These are phyloP conservation scores for Megaleporinus macrocephalus DNA, from an alignment of 2,113 vertebrate genomes.

Conservation along the genomic window DNA sequence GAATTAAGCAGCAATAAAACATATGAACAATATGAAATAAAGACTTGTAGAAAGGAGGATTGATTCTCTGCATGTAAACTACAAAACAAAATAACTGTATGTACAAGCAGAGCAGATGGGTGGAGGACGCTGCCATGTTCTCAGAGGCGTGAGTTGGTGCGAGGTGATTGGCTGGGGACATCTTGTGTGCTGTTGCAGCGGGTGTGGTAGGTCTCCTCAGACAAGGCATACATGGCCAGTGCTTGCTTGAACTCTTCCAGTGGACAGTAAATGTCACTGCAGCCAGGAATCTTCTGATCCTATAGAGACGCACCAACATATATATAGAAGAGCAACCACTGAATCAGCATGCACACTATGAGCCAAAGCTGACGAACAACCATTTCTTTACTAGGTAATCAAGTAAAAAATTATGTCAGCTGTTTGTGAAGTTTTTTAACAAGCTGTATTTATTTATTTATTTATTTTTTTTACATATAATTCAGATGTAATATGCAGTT, in stretches of 20 bases:
- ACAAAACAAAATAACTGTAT: background rate
- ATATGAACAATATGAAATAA: background rate
- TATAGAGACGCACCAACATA: slow-evolving; percentile 60
- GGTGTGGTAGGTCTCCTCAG: slow-evolving; percentile 74
- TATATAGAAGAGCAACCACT: background rate
- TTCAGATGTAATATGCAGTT: no score
- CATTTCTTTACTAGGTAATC: no score
- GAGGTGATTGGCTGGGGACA: slow-evolving; percentile 45
- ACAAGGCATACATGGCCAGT: slow-evolving; percentile 76
- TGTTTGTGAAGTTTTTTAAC: no score
- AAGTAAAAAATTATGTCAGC: no score
- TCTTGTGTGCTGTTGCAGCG: slow-evolving; percentile 76
- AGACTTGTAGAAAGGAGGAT: background rate
- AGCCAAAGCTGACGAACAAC: no score
- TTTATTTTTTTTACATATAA: no score
- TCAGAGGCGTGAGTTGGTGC: slow-evolving; percentile 8
- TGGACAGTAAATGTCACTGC: slow-evolving; percentile 85
- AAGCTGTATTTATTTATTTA: no score
- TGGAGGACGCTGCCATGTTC: slow-evolving; percentile 1
- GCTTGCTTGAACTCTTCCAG: slow-evolving; percentile 84
- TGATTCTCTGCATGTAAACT: background rate
- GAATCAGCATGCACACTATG: background rate
- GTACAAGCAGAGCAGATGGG: background rate
- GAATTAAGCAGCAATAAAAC: background rate
- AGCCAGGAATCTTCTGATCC: slow-evolving; percentile 87